Conservation (phyloP, 2,888 invertebrate species). For the Heliconius hortense region DNA sequence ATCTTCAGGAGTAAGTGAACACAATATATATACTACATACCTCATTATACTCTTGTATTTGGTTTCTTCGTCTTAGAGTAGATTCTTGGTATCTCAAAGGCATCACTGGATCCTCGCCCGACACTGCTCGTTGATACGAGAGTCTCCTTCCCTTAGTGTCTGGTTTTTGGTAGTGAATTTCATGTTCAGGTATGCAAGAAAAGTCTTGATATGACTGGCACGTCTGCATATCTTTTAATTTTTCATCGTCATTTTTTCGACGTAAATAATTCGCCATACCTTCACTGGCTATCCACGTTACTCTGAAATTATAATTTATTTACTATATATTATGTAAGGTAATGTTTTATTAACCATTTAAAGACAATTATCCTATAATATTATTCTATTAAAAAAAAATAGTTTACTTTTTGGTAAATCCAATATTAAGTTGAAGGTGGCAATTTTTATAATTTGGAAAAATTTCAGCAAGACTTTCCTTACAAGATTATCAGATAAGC, state of each 20-base stretch:
- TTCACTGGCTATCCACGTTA: conserved; percentile 74
- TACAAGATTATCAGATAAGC: conserved; percentile 11
- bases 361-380: no score
- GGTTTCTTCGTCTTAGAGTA: conserved; percentile 52
- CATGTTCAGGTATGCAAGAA: conserved; percentile 60
- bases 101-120: conserved; percentile 67
- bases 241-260: conserved; percentile 67
- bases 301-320: conserved; percentile 53
- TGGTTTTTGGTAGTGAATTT: conserved; percentile 46
- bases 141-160: conserved; percentile 67
- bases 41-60: conserved; percentile 58
- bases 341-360: neutral
- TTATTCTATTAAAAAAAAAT: no score
- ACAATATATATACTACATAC: conserved; percentile 51
- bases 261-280: conserved; percentile 68
- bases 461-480: neutral
- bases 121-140: conserved; percentile 75
- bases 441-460: neutral
- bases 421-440: no score
- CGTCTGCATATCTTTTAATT: conserved; percentile 54
- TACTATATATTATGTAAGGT: neutral
- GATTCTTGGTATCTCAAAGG: conserved; percentile 54
- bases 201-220: conserved; percentile 66
- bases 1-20: neutral
- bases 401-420: no score